Evolutionary conservation across 2,888 invertebrate species (phyloP), one percentile per base, ranked within the genome.

Genomic region (Tetragonula carbonaria): DNA sequence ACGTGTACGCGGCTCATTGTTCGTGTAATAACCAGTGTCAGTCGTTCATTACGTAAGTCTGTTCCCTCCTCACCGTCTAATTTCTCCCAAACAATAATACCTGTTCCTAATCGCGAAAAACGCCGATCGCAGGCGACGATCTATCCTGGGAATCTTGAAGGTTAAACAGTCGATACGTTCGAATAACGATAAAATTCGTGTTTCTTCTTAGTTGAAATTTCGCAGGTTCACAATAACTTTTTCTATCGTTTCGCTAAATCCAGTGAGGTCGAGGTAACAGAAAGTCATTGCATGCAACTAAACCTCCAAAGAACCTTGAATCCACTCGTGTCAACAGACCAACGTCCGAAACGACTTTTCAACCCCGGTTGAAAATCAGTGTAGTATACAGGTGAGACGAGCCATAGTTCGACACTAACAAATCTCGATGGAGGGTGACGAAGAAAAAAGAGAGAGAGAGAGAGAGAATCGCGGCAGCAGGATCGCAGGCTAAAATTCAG

Each of bases 401-500:
- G 4, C 21, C 2, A 13, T 65, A 13, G 2, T 33, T 33, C 33
- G 21, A 21, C 13, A 45, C 45, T 8, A 11, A 45, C 45, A 11
- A 45, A 45, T 45, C 45, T 45, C 45, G 45, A 6, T 6, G 38
- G 38, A 28, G 65, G 21, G 13, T 13, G 11, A 33, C 65, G 33
- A 45, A n/a, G 14, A 5, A 33, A 3, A 14, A 3, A 13, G 28
- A 6, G 70, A 59, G 82, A 59, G 79, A 73, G 45, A 72, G 63
- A 55, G 1, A 80, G 75, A 77, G 65, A 70, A 28, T 28, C 28
- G 28, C 28, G 28, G 65, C 74, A 68, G 70, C 83, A 84, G 88
- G 91, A 88, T 91, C 88, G 85, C 87, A 88, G 87, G 91, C 85
- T 86, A 88, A 90, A 92, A 92, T 93, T 93, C 91, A 89, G 89